Percentiles rank a stretch among this genome's conserved stretches.
These are phyloP conservation scores for Halcyon senegalensis DNA, from an alignment of 2,113 vertebrate genomes.

Conservation along the genomic window DNA sequence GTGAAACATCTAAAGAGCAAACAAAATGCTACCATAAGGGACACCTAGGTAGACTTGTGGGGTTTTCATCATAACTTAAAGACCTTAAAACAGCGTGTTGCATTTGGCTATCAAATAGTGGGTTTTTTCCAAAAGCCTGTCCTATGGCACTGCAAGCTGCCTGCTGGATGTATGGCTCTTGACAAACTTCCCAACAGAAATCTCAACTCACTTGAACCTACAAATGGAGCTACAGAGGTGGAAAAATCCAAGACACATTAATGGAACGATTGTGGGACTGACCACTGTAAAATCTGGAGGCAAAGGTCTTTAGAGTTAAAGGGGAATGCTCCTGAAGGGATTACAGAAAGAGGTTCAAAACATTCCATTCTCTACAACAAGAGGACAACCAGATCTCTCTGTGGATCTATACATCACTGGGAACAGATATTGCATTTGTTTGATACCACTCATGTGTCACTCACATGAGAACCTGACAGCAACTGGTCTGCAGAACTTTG, in stretches of 20 bases:
- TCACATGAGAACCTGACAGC: not conserved
- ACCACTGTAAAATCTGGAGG: not conserved
- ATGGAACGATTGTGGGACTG: not conserved
- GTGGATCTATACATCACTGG: not conserved
- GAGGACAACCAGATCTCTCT: not conserved
- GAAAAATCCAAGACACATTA: not conserved
- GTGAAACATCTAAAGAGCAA: not conserved
- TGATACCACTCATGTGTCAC: slow-evolving; percentile 4
- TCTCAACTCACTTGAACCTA: not conserved
- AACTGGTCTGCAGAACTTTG: not conserved
- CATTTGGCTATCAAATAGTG: not conserved
- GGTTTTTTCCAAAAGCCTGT: not conserved
- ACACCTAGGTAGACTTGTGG: not conserved
- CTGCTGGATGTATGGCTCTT: not conserved
- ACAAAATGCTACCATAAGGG: not conserved
- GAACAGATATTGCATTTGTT: not conserved
- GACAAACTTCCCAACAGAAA: not conserved
- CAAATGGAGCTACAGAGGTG: not conserved
- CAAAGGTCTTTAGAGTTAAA: not conserved
- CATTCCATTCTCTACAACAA: not conserved
- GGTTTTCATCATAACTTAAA: not conserved
- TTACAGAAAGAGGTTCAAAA: not conserved
- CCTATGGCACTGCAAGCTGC: not conserved
- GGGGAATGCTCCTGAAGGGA: not conserved
- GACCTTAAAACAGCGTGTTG: not conserved